Conservation (phyloP, 2,797 vertebrate species). For the Diglossa cyanea region DNA sequence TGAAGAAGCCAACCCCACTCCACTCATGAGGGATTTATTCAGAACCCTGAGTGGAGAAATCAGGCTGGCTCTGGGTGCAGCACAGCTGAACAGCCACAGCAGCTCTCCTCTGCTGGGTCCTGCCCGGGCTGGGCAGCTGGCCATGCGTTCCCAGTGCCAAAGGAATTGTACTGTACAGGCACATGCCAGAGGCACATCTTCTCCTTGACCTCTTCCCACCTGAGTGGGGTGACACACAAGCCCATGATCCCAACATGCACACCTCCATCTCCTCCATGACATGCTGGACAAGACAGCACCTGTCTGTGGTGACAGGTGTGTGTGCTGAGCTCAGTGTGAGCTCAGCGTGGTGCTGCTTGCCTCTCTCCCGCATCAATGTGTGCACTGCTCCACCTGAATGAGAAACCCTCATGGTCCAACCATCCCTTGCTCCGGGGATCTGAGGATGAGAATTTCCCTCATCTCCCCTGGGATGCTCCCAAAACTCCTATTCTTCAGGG, state of each 20-base stretch:
- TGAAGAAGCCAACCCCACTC: background rate
- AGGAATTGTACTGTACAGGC: background rate
- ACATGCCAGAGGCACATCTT: accelerated
- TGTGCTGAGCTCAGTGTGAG: background rate
- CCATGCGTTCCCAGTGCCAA: accelerated
- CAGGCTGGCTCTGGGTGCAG: background rate
- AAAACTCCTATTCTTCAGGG: background rate
- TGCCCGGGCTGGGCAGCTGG: background rate
- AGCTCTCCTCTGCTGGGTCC: background rate
- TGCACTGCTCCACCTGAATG: background rate
- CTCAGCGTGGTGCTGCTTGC: background rate
- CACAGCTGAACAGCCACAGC: background rate
- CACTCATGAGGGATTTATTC: background rate
- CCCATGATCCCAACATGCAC: background rate
- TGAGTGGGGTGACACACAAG: background rate
- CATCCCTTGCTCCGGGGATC: accelerated
- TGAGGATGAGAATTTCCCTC: background rate
- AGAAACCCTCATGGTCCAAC: accelerated
- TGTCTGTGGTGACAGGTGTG: no score
- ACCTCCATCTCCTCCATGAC: background rate
- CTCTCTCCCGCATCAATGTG: background rate
- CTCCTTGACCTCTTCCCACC: background rate
- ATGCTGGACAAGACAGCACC: background rate
- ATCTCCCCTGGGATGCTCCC: background rate
- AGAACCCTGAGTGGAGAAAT: background rate